These are phyloP conservation scores for Drosophila kepulauana DNA, from an alignment of 1,140 invertebrate genomes.

Conservation along the genomic window DNA sequence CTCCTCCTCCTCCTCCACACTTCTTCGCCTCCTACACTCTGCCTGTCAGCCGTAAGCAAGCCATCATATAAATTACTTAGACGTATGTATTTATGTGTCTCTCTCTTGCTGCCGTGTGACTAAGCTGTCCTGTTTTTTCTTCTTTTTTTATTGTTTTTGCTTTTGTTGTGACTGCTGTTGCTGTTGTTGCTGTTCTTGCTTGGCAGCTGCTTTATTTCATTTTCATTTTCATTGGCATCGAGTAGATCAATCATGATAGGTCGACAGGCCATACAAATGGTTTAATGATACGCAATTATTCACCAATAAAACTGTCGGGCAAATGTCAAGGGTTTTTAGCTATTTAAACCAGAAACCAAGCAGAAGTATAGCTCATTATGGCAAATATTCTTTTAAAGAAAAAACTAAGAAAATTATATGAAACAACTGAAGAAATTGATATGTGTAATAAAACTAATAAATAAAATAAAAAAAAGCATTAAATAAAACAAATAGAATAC, in stretches of 20 bases:
- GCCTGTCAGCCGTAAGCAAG: conserved; percentile 33
- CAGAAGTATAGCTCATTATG: no score
- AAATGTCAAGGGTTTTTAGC: conserved; percentile 73
- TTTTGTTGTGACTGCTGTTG: not conserved
- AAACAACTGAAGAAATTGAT: no score
- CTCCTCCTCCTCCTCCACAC: conserved; percentile 6
- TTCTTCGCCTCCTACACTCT: not conserved
- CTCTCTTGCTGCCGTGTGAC: conserved; percentile 2
- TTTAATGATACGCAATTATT: conserved; percentile 81
- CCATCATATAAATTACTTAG: conserved; percentile 65
- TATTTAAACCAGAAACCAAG: conserved; percentile 37
- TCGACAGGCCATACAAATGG: conserved; percentile 69
- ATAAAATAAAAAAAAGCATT: no score
- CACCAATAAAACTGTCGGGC: conserved; percentile 79
- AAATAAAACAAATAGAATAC: no score
- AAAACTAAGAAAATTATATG: no score
- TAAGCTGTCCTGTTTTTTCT: conserved; percentile 14
- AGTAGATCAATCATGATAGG: conserved; percentile 77
- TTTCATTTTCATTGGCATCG: conserved; percentile 71
- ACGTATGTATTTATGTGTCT: not conserved
- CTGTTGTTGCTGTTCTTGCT: conserved; percentile 14
- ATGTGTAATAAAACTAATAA: no score
- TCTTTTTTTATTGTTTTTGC: conserved; percentile 17
- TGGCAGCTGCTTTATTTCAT: conserved; percentile 70
- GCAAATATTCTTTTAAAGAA: no score